phyloP scores from a whole-genome alignment of 2,113 vertebrate genomes.

The Numida meleagris region DNA sequence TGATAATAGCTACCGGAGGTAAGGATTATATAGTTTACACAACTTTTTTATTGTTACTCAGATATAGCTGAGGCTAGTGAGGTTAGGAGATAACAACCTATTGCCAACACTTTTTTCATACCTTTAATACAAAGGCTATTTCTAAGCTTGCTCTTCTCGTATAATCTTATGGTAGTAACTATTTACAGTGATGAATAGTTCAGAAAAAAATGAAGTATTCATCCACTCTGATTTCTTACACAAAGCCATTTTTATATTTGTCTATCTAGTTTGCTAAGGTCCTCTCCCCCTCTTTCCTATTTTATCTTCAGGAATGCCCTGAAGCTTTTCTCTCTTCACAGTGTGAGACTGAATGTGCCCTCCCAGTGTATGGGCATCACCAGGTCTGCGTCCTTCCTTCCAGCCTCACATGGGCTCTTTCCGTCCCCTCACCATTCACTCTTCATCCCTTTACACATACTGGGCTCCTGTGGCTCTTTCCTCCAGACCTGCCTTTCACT shows the following conservation, averaged over 20 bases:
- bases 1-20: neutral
- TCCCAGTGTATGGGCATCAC: neutral
- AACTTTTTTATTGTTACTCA: neutral
- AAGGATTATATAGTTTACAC: neutral
- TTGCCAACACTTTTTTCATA: neutral
- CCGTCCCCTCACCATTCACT: neutral
- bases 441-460: neutral
- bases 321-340: neutral
- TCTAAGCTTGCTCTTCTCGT: neutral
- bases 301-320: neutral
- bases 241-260: neutral
- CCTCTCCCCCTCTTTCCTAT: neutral
- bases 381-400: neutral
- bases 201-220: neutral
- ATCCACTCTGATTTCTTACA: neutral
- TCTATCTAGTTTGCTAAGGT: neutral
- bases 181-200: neutral
- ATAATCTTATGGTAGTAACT: neutral
- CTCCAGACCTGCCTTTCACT: neutral
- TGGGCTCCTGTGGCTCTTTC: neutral
- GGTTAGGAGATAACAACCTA: neutral
- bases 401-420: neutral
- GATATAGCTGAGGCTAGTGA: neutral
- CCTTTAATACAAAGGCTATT: neutral
- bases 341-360: neutral